phyloP scores from a whole-genome alignment of 2,113 vertebrate species.

The Sinocyclocheilus rhinocerous region DNA sequence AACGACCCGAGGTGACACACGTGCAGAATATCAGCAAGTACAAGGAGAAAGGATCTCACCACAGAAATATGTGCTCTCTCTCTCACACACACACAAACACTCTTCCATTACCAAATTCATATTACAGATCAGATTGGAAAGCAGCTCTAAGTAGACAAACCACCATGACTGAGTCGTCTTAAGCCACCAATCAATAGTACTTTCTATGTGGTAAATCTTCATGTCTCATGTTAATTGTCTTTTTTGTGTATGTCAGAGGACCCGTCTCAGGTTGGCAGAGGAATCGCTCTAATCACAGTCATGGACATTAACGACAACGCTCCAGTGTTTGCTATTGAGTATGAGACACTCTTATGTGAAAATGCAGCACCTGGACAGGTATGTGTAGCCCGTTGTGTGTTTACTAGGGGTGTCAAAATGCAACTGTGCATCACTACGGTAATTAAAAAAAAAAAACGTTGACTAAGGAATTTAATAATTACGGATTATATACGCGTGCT shows the following conservation, averaged over 20 bases:
- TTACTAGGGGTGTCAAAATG: not conserved
- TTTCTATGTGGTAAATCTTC: not conserved
- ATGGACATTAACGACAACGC: constrained; percentile 95
- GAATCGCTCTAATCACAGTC: constrained; percentile 85
- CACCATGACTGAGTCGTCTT: not conserved
- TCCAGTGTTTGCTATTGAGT: constrained; percentile 92
- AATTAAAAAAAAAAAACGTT: not conserved
- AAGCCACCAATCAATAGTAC: not conserved
- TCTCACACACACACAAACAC: not conserved
- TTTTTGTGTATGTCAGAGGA: constrained; percentile 79
- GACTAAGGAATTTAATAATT: not conserved
- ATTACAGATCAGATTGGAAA: not conserved
- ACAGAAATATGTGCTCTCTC: too few relatives aligned
- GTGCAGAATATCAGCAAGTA: not conserved
- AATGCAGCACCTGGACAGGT: constrained; percentile 89
- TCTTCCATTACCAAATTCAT: not conserved
- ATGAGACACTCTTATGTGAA: constrained; percentile 92
- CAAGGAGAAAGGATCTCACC: too few relatives aligned
- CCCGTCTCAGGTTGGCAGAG: constrained; percentile 88
- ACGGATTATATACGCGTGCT: not conserved
- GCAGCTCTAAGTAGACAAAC: not conserved
- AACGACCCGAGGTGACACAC: not conserved
- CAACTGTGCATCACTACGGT: not conserved
- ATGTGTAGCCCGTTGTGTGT: not conserved
- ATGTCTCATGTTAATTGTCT: not conserved